A percentile compares a stretch with the other conserved stretches of the same genome.
Conservation (phyloP, 2,113 vertebrate species). For the Triplophysa dalaica region DNA sequence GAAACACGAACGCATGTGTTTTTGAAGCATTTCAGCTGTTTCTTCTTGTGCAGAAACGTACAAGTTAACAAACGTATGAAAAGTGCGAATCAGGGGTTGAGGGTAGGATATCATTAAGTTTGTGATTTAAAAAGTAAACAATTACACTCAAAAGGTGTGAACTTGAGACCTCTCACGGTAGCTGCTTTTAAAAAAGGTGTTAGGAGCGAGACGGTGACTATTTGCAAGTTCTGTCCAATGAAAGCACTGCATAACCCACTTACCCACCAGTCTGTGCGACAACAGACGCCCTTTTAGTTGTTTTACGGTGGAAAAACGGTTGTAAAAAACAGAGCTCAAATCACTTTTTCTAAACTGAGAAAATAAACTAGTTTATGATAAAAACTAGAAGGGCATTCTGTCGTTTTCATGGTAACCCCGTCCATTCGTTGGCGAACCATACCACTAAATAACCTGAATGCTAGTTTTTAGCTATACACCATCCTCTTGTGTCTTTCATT, state of each 20-base stretch:
- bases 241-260: conserved; percentile 74
- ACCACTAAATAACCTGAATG: conserved; percentile 86
- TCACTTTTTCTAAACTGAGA: conserved; percentile 61
- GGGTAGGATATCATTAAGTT: conserved; percentile 10
- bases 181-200: conserved; percentile 48
- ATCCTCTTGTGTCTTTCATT: conserved; percentile 87
- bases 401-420: conserved; percentile 58
- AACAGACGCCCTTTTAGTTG: conserved; percentile 67
- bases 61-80: conserved; percentile 42
- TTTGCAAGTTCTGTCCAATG: conserved; percentile 67
- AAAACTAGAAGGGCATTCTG: conserved; percentile 69
- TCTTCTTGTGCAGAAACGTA: conserved; percentile 71
- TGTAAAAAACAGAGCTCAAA: conserved; percentile 56
- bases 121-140: background rate
- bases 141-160: conserved; percentile 27
- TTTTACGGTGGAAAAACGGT: conserved; percentile 65
- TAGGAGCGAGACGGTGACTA: conserved; percentile 34
- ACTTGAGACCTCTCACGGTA: conserved; percentile 25
- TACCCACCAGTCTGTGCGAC: conserved; percentile 57
- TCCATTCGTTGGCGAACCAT: conserved; percentile 69
- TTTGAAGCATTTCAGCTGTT: conserved; percentile 8
- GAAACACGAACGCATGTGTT: background rate
- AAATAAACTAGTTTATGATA: conserved; percentile 58
- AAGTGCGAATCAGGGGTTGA: background rate
- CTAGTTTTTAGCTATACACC: conserved; percentile 82